These are phyloP conservation scores for Corapipo altera DNA, from an alignment of 2,113 vertebrate species.

Conservation along the genomic window DNA sequence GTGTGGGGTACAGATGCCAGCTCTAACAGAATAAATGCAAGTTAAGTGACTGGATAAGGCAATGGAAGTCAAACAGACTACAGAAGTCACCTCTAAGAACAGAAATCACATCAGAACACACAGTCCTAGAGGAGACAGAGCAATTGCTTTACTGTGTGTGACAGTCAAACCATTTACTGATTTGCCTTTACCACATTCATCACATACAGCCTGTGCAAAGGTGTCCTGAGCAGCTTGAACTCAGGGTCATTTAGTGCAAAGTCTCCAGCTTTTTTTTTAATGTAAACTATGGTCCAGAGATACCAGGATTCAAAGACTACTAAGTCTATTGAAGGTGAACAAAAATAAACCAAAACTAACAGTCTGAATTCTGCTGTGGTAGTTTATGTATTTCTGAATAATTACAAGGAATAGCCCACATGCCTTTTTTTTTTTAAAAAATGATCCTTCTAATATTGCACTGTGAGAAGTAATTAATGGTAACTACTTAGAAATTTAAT, in stretches of 20 bases:
- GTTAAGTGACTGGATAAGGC: neutral
- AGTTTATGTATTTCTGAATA: neutral
- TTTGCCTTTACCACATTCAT: neutral
- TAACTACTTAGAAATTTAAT: neutral
- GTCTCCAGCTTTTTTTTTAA: neutral
- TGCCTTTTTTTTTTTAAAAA: too few relatives aligned
- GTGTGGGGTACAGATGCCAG: neutral
- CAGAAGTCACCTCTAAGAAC: neutral
- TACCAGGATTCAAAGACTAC: neutral
- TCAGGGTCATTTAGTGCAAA: neutral
- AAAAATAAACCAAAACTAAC: neutral
- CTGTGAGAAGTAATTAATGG: neutral
- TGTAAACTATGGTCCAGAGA: neutral
- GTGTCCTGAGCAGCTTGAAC: neutral
- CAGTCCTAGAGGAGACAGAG: neutral
- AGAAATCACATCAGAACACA: neutral
- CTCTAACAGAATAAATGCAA: neutral
- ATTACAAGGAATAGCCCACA: neutral
- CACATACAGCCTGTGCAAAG: neutral
- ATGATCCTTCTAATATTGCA: neutral
- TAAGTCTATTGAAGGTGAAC: neutral
- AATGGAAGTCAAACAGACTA: neutral
- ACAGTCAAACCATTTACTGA: neutral
- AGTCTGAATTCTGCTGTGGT: neutral
- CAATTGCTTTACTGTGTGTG: neutral